phyloP scores from a whole-genome alignment of 2,797 vertebrate genomes.

The Anniella stebbinsi region DNA sequence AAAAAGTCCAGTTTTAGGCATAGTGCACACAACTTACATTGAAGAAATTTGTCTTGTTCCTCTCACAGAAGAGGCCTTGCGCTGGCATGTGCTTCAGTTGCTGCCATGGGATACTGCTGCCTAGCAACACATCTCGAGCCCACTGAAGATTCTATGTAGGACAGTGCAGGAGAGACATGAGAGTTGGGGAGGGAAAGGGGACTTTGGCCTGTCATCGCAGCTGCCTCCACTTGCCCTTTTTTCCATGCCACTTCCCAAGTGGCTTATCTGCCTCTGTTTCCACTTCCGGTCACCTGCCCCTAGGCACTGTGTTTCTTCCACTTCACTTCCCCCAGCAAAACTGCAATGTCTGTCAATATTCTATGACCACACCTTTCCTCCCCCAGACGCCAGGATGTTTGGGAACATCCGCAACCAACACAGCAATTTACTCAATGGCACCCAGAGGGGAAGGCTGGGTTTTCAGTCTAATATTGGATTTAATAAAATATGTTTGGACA shows the following conservation, averaged over 20 bases:
- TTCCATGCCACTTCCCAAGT: neutral
- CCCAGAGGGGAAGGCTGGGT: neutral
- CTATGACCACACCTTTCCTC: too few relatives aligned
- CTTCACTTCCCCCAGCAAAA: neutral
- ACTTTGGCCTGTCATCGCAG: neutral
- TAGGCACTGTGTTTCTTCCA: neutral
- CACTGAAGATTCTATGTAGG: slow-evolving; percentile 97
- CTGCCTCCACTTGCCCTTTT: neutral
- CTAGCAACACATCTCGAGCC: slow-evolving; percentile 99
- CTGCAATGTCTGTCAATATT: neutral
- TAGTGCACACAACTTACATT: slow-evolving; percentile 89
- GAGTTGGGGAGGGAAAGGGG: slow-evolving; percentile 51
- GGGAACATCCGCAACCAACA: neutral
- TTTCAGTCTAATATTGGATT: neutral
- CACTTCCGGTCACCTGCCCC: neutral
- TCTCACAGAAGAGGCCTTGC: slow-evolving; percentile 99
- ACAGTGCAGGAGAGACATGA: slow-evolving; percentile 69
- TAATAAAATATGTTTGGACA: neutral
- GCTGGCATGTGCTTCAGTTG: slow-evolving; percentile 99
- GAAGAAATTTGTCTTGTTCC: slow-evolving; percentile 99
- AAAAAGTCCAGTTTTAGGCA: slow-evolving; percentile 38
- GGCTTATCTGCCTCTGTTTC: neutral
- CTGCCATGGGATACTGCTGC: slow-evolving; percentile 98
- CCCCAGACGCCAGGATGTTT: neutral
- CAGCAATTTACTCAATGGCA: neutral